Conservation (phyloP, 2,113 vertebrate genomes). For the Aegithalos caudatus region DNA sequence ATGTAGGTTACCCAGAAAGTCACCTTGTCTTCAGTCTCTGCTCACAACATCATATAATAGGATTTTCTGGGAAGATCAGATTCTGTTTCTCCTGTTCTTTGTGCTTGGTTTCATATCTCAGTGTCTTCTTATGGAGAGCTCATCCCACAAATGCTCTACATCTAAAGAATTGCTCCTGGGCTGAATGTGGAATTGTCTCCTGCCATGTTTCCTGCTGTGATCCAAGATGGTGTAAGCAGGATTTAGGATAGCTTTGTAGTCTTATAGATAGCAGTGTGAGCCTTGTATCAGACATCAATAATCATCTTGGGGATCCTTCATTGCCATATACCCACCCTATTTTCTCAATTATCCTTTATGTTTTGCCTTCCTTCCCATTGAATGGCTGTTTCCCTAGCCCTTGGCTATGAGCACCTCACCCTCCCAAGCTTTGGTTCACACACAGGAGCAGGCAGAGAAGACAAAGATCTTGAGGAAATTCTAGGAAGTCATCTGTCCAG, state of each 20-base stretch:
- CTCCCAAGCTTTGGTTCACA: neutral
- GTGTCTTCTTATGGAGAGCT: neutral
- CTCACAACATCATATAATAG: rapidly evolving
- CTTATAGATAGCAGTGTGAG: neutral
- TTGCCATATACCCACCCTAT: neutral
- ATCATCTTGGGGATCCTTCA: neutral
- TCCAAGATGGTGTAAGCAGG: neutral
- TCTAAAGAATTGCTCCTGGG: neutral
- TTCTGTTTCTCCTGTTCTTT: neutral
- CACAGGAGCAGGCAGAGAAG: neutral
- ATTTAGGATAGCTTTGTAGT: neutral
- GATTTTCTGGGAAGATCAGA: neutral
- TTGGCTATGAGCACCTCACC: neutral
- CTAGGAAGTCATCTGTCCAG: neutral
- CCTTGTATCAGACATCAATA: neutral
- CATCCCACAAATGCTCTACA: neutral
- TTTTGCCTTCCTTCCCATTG: neutral
- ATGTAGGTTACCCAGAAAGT: neutral
- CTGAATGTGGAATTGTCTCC: neutral
- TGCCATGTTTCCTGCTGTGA: neutral
- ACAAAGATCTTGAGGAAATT: neutral
- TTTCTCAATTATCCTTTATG: neutral
- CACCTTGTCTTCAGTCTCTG: neutral
- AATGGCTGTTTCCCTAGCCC: neutral
- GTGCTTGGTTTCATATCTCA: neutral